phyloP scores from a whole-genome alignment of 2,797 vertebrate genomes.

The Tenualosa ilisha region DNA sequence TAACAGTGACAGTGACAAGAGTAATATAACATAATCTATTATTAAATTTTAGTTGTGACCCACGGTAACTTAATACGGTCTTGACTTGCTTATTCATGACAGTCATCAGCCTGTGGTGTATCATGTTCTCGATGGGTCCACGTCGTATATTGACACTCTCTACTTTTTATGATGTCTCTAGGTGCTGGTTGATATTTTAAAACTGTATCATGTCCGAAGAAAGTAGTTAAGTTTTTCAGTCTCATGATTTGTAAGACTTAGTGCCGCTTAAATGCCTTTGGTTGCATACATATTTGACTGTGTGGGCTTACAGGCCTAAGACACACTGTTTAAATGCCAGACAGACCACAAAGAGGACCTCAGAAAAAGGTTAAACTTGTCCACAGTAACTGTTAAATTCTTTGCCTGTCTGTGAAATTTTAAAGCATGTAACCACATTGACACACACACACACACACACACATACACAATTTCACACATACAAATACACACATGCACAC shows the following conservation, averaged over 20 bases:
- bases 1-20: conserved; percentile 16
- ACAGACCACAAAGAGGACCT: conserved; percentile 11
- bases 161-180: background rate
- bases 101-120: background rate
- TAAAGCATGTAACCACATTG: background rate
- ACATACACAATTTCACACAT: background rate
- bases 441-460: background rate
- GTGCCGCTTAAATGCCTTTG: background rate
- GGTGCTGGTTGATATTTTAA: conserved; percentile 9
- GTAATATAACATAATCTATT: conserved; percentile 30
- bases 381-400: conserved; percentile 21
- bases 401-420: background rate
- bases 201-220: background rate
- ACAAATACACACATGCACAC: background rate
- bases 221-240: background rate
- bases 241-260: background rate
- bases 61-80: background rate
- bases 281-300: background rate
- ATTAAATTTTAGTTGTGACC: conserved; percentile 19
- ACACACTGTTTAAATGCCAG: background rate
- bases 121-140: background rate
- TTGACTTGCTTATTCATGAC: background rate
- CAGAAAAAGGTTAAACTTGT: conserved; percentile 15
- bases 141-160: background rate
- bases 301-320: background rate